Evolutionary conservation across 2,797 vertebrate species (phyloP).

Genomic region (Gorsachius magnificus): DNA sequence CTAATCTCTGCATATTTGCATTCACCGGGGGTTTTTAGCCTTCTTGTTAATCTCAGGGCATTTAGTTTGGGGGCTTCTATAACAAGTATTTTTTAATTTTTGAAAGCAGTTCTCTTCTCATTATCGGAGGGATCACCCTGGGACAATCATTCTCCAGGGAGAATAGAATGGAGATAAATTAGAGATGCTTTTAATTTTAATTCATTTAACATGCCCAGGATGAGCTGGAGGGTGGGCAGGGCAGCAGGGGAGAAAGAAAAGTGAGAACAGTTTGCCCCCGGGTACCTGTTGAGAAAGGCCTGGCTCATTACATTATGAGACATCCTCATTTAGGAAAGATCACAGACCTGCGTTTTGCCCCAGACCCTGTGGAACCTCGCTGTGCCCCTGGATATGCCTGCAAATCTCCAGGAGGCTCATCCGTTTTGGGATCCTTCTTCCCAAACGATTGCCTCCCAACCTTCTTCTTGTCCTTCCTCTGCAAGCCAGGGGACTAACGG

Average conservation of each 20-base stretch:
- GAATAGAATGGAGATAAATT: constrained; percentile 47
- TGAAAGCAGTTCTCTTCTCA: background rate
- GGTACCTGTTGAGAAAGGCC: background rate
- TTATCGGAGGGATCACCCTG: constrained; percentile 35
- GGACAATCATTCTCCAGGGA: constrained; percentile 49
- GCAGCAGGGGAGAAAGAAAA: background rate
- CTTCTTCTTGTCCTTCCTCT: background rate
- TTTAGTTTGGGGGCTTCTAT: constrained; percentile 43
- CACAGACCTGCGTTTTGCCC: constrained; percentile 24
- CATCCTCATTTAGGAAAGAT: constrained; percentile 51
- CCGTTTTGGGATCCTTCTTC: background rate
- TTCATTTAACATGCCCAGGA: constrained; percentile 35
- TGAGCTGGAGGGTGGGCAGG: constrained; percentile 42
- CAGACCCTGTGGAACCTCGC: background rate
- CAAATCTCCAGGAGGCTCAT: background rate
- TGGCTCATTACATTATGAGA: background rate
- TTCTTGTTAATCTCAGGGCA: constrained; percentile 20
- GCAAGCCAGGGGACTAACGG: background rate
- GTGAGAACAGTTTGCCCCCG: constrained; percentile 23
- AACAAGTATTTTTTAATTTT: constrained; percentile 54
- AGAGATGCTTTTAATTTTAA: constrained; percentile 53
- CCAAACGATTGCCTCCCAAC: accelerated
- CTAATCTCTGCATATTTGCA: constrained; percentile 43
- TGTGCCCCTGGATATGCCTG: background rate
- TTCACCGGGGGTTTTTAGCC: background rate